Percentiles rank a stretch among this genome's conserved stretches.
Evolutionary conservation across 2,888 invertebrate species (phyloP).

Genomic region (Synanthedon vespiformis): DNA sequence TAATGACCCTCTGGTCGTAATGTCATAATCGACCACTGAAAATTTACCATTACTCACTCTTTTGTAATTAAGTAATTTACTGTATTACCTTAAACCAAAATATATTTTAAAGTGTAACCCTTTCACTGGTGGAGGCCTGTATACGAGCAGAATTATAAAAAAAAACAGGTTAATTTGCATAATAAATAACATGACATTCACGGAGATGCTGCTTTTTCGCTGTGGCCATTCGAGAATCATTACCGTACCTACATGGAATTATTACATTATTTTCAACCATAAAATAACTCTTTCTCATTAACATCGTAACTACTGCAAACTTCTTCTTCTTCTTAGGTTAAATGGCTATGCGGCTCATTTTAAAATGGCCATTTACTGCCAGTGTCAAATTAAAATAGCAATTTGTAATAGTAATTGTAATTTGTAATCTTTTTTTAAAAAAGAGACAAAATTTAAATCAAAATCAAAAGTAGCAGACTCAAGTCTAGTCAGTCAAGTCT

Average conservation of each 20-base stretch:
- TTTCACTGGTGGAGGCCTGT: conserved; percentile 16
- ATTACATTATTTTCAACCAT: neutral
- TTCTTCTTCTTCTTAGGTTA: no score
- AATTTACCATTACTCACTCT: conserved; percentile 5
- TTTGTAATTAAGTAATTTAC: conserved; percentile 21
- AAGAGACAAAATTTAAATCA: no score
- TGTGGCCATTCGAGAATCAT: neutral
- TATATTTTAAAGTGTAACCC: conserved; percentile 6
- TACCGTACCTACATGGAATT: neutral
- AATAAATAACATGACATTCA: conserved; percentile 15
- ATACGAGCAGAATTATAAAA: conserved; percentile 2
- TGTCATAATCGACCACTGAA: conserved; percentile 7
- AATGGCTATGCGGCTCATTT: no score
- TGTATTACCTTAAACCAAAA: conserved; percentile 9
- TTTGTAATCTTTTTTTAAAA: no score
- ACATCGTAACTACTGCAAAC: neutral
- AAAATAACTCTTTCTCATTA: neutral
- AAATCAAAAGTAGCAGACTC: no score
- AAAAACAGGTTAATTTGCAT: conserved; percentile 16
- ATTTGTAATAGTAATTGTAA: no score
- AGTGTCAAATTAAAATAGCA: no score
- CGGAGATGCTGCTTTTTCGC: neutral
- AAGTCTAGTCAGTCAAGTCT: no score
- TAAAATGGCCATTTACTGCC: no score
- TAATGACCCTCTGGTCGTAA: conserved; percentile 4